A percentile compares a stretch with the other conserved stretches of the same genome.
Evolutionary conservation across 2,113 vertebrate genomes (phyloP).

Genomic region (Canis aureus): DNA sequence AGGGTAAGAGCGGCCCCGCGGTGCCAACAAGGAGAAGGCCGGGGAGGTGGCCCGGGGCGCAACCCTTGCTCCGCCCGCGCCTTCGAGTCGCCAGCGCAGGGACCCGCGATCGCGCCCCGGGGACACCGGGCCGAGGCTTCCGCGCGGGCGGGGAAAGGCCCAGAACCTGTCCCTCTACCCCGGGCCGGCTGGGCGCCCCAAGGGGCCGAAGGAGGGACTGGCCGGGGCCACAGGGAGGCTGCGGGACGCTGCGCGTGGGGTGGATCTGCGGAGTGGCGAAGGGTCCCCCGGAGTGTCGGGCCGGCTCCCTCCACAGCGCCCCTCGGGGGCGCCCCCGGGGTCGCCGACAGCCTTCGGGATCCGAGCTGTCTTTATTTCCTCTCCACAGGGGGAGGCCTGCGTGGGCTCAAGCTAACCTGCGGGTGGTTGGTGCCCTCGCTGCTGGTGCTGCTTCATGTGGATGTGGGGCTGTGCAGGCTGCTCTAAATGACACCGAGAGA

Average conservation of each 20-base stretch:
- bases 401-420: accelerated
- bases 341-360: accelerated
- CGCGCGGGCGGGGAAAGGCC: accelerated
- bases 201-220: too few species aligned
- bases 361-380: not conserved
- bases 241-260: not conserved
- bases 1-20: not conserved
- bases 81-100: not conserved
- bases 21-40: not conserved
- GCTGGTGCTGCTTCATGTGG: not conserved
- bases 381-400: not conserved
- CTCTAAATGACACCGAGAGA: conserved; percentile 41
- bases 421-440: not conserved
- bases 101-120: accelerated
- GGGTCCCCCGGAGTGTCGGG: not conserved
- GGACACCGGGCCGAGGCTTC: not conserved
- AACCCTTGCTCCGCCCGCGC: not conserved
- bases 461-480: not conserved
- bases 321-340: not conserved
- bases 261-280: not conserved
- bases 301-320: not conserved
- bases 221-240: too few species aligned
- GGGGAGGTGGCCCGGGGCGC: not conserved
- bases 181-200: too few species aligned
- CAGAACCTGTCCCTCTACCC: too few species aligned